Evolutionary conservation across 2,888 invertebrate genomes (phyloP).

Genomic region (Macropis europaea): DNA sequence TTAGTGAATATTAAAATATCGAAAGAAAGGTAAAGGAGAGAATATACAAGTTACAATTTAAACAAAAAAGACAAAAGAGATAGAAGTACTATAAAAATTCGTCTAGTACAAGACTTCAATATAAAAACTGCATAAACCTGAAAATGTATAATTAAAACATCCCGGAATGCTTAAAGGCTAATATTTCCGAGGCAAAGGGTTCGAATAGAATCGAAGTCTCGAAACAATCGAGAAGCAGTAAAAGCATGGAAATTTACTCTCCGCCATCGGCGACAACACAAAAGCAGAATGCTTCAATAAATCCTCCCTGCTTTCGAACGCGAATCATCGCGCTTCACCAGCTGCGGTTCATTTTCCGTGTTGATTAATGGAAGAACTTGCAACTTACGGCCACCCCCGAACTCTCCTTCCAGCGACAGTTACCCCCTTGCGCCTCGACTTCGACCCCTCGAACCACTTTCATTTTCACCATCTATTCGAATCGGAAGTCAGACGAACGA

Average conservation of each 20-base stretch:
- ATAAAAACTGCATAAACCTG: too few relatives aligned
- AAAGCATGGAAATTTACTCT: neutral
- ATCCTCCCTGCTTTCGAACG: conserved; percentile 5
- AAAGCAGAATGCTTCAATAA: neutral
- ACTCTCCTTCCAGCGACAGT: neutral
- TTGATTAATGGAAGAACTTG: conserved; percentile 26
- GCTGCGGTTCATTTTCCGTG: conserved; percentile 17
- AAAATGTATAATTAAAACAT: too few relatives aligned
- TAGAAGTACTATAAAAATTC: too few relatives aligned
- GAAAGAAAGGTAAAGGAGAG: too few relatives aligned
- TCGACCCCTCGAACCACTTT: conserved; percentile 11
- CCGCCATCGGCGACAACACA: neutral
- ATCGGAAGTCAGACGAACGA: conserved; percentile 3
- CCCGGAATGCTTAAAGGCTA: too few relatives aligned
- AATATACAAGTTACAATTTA: too few relatives aligned
- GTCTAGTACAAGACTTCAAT: too few relatives aligned
- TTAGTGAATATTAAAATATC: too few relatives aligned
- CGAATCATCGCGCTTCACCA: conserved; percentile 9
- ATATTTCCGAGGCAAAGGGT: neutral
- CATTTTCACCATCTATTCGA: conserved; percentile 7
- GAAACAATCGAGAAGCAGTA: neutral
- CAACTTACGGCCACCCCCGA: neutral
- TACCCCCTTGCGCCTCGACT: neutral
- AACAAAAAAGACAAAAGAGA: too few relatives aligned
- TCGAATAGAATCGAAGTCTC: neutral